Percentiles rank a stretch among this genome's conserved stretches.
phyloP scores from a whole-genome alignment of 2,797 vertebrate species.

The Phyllotis vaccarum region DNA sequence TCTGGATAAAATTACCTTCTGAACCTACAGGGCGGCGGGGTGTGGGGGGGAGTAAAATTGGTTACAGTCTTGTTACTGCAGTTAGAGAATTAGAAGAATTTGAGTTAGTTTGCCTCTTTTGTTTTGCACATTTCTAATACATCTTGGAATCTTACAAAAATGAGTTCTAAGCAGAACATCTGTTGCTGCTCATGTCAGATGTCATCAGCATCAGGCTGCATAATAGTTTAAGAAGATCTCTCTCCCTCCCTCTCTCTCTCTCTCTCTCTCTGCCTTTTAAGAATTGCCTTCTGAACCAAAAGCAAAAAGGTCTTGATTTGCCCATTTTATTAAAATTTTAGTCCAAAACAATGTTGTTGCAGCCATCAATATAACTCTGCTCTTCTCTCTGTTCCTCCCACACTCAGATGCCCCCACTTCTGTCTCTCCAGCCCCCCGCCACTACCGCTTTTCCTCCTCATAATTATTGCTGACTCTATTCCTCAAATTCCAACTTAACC shows the following conservation, averaged over 20 bases:
- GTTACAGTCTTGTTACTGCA: constrained; percentile 74
- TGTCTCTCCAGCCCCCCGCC: not conserved
- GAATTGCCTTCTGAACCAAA: not conserved
- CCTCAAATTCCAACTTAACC: not conserved
- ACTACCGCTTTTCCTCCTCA: not conserved
- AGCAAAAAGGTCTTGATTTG: not conserved
- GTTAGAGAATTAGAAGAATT: constrained; percentile 81
- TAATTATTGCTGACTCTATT: not conserved
- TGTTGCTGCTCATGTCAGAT: constrained; percentile 77
- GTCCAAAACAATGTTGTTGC: not conserved
- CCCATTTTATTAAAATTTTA: constrained; percentile 44
- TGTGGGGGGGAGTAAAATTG: constrained; percentile 70
- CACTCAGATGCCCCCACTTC: not conserved
- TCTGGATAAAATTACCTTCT: constrained; percentile 81
- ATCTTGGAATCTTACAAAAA: constrained; percentile 71
- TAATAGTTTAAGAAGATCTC: constrained; percentile 25
- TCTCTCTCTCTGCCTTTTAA: not conserved
- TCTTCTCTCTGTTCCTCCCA: too few relatives aligned
- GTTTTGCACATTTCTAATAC: constrained; percentile 79
- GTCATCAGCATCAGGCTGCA: constrained; percentile 59
- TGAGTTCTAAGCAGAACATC: constrained; percentile 69
- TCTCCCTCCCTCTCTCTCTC: too few relatives aligned
- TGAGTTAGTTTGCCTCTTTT: constrained; percentile 74
- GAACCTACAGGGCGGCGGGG: constrained; percentile 23
- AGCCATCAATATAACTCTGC: not conserved